Evolutionary conservation across 2,113 vertebrate species (phyloP).

Genomic region (Eretmochelys imbricata): DNA sequence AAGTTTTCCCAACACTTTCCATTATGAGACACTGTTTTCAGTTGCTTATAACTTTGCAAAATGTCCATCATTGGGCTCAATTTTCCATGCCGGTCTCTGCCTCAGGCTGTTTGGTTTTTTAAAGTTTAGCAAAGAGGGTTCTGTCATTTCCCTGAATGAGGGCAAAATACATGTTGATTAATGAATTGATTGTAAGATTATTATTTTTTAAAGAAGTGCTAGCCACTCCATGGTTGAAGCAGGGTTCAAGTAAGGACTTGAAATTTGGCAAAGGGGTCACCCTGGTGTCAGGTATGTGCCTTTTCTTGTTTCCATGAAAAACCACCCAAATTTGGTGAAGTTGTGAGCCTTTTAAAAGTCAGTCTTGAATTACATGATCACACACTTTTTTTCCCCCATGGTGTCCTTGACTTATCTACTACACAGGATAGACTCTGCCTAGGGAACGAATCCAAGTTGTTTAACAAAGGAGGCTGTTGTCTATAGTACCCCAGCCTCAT

Average conservation of each 20-base stretch:
- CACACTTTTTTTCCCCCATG: fast-evolving
- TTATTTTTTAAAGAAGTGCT: background rate
- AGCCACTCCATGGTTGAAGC: background rate
- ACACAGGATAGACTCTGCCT: background rate
- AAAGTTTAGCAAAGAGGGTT: background rate
- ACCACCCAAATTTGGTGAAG: background rate
- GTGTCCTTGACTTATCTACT: background rate
- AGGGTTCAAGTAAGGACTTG: background rate
- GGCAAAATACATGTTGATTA: background rate
- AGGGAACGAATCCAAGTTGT: background rate
- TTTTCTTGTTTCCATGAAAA: background rate
- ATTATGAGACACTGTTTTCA: background rate
- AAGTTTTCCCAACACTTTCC: background rate
- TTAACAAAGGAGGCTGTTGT: background rate
- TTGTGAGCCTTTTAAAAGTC: background rate
- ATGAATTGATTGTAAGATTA: background rate
- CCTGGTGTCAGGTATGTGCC: background rate
- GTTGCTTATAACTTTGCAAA: background rate
- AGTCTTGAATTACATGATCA: background rate
- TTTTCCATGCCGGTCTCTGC: background rate
- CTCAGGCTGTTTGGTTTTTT: background rate
- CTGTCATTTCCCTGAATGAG: background rate
- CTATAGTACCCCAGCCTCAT: background rate
- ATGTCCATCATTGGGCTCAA: background rate
- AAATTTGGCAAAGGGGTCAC: background rate